Evolutionary conservation across 2,888 invertebrate genomes (phyloP).

Genomic region (Trichogramma dendrolimi): DNA sequence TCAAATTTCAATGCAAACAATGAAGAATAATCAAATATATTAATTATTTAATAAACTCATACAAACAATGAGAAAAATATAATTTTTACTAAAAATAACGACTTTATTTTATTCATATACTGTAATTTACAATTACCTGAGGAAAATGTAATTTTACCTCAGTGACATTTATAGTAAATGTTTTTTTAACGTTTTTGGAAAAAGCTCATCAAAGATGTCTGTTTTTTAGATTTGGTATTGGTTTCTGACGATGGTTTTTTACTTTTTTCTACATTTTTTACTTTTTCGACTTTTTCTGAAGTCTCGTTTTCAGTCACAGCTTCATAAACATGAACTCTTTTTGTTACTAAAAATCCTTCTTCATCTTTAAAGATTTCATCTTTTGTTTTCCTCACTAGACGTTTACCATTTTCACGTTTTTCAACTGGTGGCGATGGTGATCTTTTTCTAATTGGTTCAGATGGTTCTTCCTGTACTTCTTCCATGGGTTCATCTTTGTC

Average conservation of each 20-base stretch:
- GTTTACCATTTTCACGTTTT: constrained; percentile 38
- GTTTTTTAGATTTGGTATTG: constrained; percentile 37
- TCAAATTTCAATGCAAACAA: too few species aligned
- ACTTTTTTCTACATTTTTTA: constrained; percentile 34
- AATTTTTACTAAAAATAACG: too few species aligned
- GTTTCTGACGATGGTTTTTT: constrained; percentile 10
- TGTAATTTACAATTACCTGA: too few species aligned
- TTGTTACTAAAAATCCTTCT: constrained; percentile 49
- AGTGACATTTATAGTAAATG: too few species aligned
- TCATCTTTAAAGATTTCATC: constrained; percentile 46
- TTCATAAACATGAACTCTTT: constrained; percentile 47
- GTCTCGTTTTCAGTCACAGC: constrained; percentile 35
- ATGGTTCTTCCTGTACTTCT: constrained; percentile 31
- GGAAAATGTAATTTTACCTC: too few species aligned
- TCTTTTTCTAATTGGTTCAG: constrained; percentile 28
- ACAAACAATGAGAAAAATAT: too few species aligned
- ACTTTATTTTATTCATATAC: too few species aligned
- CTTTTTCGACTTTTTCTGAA: constrained; percentile 36
- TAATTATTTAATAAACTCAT: too few species aligned
- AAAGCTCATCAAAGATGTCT: constrained; percentile 45
- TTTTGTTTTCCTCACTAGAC: constrained; percentile 43
- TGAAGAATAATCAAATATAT: too few species aligned
- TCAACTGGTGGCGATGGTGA: constrained; percentile 40
- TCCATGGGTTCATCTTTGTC: constrained; percentile 32
- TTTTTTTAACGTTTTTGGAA: constrained; percentile 43